Percentiles rank a stretch among this genome's conserved stretches.
Evolutionary conservation across 1,140 invertebrate species (phyloP).

Genomic region (Drosophila azteca): DNA sequence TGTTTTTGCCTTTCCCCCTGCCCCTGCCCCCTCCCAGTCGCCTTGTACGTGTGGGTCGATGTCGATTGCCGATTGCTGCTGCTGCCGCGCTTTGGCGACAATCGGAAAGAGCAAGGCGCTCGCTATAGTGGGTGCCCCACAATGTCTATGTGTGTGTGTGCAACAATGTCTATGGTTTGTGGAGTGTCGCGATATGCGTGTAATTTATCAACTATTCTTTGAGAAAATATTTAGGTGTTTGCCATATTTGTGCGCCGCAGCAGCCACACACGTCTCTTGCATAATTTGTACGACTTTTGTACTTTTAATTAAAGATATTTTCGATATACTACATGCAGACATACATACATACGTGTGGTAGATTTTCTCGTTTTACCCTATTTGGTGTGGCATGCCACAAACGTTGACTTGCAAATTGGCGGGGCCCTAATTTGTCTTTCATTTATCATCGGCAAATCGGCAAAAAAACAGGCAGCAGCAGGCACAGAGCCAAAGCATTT

Average conservation of each 20-base stretch:
- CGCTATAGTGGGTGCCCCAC: slow-evolving; percentile 29
- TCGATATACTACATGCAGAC: slow-evolving; percentile 41
- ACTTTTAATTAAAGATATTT: slow-evolving; percentile 79
- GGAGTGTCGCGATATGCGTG: slow-evolving; percentile 45
- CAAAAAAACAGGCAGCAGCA: slow-evolving; percentile 47
- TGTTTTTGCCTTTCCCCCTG: slow-evolving; percentile 52
- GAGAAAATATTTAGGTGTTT: slow-evolving; percentile 77
- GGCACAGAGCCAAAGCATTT: slow-evolving; percentile 42
- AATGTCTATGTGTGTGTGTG: slow-evolving; percentile 13
- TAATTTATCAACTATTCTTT: slow-evolving; percentile 55
- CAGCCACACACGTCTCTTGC: slow-evolving; percentile 46
- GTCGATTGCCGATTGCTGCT: slow-evolving; percentile 30
- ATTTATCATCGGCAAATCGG: slow-evolving; percentile 48
- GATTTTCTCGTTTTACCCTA: slow-evolving; percentile 55
- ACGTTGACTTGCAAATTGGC: slow-evolving; percentile 53
- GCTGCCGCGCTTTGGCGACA: slow-evolving; percentile 25
- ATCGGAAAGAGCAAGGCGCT: neutral
- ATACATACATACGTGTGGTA: no score
- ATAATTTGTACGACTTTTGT: slow-evolving; percentile 75
- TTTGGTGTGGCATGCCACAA: slow-evolving; percentile 49
- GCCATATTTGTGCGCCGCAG: slow-evolving; percentile 72
- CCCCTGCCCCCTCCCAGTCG: neutral
- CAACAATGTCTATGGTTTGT: neutral
- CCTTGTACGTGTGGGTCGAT: slow-evolving; percentile 62
- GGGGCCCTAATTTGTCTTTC: slow-evolving; percentile 57